Conservation (phyloP, 2,797 vertebrate species). For the Pipistrellus pygmaeus region DNA sequence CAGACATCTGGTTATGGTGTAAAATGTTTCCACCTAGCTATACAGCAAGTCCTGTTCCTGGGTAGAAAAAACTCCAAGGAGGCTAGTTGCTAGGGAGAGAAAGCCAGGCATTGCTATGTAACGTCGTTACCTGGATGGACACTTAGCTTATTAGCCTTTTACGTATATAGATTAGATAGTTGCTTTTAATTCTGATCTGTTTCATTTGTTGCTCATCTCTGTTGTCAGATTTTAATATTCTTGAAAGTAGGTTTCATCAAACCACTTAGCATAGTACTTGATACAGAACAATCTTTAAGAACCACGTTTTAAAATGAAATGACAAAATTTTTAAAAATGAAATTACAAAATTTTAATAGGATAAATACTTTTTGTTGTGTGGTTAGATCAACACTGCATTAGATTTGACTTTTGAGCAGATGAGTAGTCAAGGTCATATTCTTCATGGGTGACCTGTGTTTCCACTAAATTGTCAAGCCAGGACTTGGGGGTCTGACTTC, state of each 20-base stretch:
- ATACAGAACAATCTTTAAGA: background rate
- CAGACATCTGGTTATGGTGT: too few species aligned
- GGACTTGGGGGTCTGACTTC: background rate
- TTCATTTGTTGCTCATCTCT: background rate
- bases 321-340: too few species aligned
- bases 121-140: too few species aligned
- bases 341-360: background rate
- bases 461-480: background rate
- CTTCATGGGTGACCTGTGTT: background rate
- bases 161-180: background rate
- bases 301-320: background rate
- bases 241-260: background rate
- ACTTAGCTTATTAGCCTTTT: too few species aligned
- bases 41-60: too few species aligned
- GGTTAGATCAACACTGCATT: background rate
- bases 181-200: background rate
- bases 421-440: background rate
- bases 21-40: too few species aligned
- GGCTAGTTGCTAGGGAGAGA: too few species aligned
- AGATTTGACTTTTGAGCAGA: background rate
- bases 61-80: too few species aligned
- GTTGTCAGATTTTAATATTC: background rate
- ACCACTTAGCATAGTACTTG: background rate
- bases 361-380: background rate
- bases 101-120: too few species aligned